Conservation (phyloP, 2,797 vertebrate genomes). For the Aplochiton taeniatus region DNA sequence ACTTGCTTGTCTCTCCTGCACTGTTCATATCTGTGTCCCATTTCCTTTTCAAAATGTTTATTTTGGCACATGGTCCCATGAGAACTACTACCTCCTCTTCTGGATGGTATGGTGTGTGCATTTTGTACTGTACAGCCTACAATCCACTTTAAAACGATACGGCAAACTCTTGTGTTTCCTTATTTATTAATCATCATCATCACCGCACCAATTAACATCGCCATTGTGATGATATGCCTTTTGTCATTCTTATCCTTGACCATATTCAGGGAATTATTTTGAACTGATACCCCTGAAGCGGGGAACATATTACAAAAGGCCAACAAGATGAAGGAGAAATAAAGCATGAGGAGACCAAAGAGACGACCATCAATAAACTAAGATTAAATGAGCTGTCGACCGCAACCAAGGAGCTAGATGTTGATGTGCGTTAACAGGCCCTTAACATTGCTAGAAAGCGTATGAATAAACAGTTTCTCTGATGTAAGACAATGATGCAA, state of each 20-base stretch:
- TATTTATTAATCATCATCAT: neutral
- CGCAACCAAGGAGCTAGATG: conserved; percentile 39
- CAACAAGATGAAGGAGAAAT: conserved; percentile 14
- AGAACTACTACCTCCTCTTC: too few species aligned
- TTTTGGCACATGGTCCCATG: too few species aligned
- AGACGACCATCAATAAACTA: conserved; percentile 38
- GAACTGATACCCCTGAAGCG: too few species aligned
- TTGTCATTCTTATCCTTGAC: neutral
- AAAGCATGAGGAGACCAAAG: conserved; percentile 31
- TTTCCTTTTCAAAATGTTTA: too few species aligned
- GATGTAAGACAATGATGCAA: conserved; percentile 24
- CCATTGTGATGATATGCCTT: neutral
- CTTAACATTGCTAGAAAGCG: conserved; percentile 30
- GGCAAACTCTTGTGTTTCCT: too few species aligned
- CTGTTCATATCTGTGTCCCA: too few species aligned
- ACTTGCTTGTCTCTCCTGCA: too few species aligned
- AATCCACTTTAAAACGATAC: too few species aligned
- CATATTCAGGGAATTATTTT: conserved; percentile 5
- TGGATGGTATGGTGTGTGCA: too few species aligned
- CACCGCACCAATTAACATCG: neutral
- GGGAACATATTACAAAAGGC: neutral
- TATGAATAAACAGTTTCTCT: conserved; percentile 42
- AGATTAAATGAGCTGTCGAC: conserved; percentile 26
- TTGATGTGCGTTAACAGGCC: conserved; percentile 12
- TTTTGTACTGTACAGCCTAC: too few species aligned